Conservation (phyloP, 2,888 invertebrate genomes). For the Diplolepis rosae region DNA sequence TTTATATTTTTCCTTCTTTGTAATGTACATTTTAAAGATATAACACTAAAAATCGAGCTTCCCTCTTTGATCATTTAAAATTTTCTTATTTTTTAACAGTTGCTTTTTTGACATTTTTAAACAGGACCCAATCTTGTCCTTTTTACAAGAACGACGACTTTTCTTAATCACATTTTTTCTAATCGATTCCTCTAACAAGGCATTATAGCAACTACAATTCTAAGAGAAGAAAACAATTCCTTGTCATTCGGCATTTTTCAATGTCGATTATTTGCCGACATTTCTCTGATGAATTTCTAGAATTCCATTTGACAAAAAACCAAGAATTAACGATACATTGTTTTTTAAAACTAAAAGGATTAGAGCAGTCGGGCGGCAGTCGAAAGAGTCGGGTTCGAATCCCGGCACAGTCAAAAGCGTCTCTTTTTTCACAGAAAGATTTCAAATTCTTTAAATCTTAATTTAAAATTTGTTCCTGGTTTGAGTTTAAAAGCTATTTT, state of each 20-base stretch:
- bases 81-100: background rate
- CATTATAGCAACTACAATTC: slow-evolving; percentile 29
- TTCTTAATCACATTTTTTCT: slow-evolving; percentile 12
- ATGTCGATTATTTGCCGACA: background rate
- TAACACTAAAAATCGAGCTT: slow-evolving; percentile 5
- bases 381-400: no score
- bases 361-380: no score
- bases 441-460: no score
- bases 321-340: no score
- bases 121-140: background rate
- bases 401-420: no score
- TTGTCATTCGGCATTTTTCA: slow-evolving; percentile 17
- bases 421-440: no score
- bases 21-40: slow-evolving; percentile 3
- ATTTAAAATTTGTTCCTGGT: no score
- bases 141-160: slow-evolving; percentile 7
- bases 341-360: no score
- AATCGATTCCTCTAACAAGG: slow-evolving; percentile 26
- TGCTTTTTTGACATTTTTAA: background rate
- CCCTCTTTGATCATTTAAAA: background rate
- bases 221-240: slow-evolving; percentile 28
- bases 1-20: background rate
- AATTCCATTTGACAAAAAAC: no score
- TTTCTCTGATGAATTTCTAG: background rate
- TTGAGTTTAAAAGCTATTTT: no score